These are phyloP conservation scores for Anolis apletophallus DNA, from an alignment of 2,797 vertebrate species.

Conservation along the genomic window DNA sequence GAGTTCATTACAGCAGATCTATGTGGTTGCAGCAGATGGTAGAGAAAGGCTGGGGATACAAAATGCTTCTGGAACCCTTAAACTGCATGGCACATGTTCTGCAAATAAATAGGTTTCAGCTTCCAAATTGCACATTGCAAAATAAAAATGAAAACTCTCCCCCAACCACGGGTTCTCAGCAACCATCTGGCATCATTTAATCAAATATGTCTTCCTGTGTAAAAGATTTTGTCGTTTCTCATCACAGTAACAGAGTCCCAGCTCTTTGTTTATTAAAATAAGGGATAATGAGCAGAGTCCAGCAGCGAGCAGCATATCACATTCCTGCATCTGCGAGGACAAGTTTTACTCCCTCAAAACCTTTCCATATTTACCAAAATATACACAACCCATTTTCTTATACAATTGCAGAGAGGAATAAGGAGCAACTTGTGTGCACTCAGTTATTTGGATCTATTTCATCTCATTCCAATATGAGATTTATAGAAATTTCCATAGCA, in stretches of 20 bases:
- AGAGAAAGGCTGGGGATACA: neutral
- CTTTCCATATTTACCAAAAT: neutral
- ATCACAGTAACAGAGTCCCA: slow-evolving; percentile 40
- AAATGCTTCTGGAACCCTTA: neutral
- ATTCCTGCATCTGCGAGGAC: neutral
- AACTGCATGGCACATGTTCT: slow-evolving; percentile 2
- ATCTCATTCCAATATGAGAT: neutral
- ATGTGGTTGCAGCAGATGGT: slow-evolving; percentile 18
- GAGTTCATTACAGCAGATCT: slow-evolving; percentile 12
- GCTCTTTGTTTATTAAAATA: slow-evolving; percentile 49
- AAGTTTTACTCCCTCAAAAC: neutral
- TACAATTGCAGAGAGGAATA: neutral
- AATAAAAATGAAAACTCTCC: slow-evolving; percentile 19
- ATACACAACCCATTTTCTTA: no score
- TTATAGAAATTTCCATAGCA: neutral
- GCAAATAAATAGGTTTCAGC: slow-evolving; percentile 38
- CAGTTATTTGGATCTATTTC: neutral
- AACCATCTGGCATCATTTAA: slow-evolving; percentile 72
- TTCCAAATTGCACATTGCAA: slow-evolving; percentile 64
- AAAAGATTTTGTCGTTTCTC: neutral
- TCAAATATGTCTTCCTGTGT: slow-evolving; percentile 44
- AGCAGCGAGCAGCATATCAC: slow-evolving; percentile 6
- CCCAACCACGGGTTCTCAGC: slow-evolving; percentile 53
- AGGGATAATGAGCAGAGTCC: slow-evolving; percentile 27
- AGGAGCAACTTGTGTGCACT: neutral